phyloP scores from a whole-genome alignment of 2,113 vertebrate genomes.

The Nothoprocta pentlandii region DNA sequence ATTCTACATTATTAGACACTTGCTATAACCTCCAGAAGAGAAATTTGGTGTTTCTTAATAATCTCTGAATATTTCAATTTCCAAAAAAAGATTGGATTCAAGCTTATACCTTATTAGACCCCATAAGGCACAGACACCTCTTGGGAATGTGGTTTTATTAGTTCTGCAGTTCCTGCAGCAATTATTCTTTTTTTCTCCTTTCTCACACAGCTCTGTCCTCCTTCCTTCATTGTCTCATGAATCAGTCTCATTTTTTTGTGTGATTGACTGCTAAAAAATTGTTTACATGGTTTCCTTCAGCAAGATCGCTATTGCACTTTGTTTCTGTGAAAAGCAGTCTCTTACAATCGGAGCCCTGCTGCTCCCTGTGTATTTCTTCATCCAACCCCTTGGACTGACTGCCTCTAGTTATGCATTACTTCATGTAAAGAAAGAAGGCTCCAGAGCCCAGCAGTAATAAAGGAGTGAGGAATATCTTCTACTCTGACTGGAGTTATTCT shows the following conservation, averaged over 20 bases:
- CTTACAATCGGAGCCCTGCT: not conserved
- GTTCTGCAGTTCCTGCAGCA: not conserved
- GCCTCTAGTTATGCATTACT: not conserved
- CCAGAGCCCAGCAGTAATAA: not conserved
- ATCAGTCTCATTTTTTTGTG: not conserved
- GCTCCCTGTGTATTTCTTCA: not conserved
- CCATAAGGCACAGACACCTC: not conserved
- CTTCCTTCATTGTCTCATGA: not conserved
- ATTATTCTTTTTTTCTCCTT: not conserved
- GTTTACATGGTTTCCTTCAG: not conserved
- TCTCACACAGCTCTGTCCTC: not conserved
- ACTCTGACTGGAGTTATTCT: not conserved
- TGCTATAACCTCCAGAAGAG: conserved; percentile 18
- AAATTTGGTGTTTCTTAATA: conserved; percentile 21
- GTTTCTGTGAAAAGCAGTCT: not conserved
- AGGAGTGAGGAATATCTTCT: not conserved
- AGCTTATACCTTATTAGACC: not conserved
- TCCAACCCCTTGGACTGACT: not conserved
- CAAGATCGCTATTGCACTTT: not conserved
- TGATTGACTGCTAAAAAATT: not conserved
- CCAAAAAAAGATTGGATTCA: conserved; percentile 7
- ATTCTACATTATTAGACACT: conserved; percentile 57
- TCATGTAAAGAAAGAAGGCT: not conserved
- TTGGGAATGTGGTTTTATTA: not conserved
- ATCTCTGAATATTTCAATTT: conserved; percentile 37